Percentiles rank a stretch among this genome's conserved stretches.
Conservation (phyloP, 1,140 invertebrate species). For the Lepidurus arcticus region DNA sequence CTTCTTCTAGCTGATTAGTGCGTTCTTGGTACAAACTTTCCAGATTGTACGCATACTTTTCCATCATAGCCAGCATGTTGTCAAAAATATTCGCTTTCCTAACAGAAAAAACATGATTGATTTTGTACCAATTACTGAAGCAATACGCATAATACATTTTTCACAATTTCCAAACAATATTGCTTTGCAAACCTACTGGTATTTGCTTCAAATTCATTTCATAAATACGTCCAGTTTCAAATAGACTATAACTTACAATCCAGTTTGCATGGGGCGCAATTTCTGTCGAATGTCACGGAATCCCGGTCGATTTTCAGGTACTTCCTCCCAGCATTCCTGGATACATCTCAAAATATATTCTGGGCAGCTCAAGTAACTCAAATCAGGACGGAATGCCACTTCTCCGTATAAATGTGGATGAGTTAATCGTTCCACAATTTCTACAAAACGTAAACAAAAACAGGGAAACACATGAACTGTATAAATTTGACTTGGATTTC, state of each 20-base stretch:
- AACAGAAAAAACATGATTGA: conserved; percentile 34
- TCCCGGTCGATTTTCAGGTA: conserved; percentile 62
- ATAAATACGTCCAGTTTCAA: not conserved
- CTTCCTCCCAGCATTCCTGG: conserved; percentile 69
- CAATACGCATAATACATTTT: not conserved
- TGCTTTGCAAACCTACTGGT: no score
- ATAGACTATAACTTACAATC: conserved; percentile 54
- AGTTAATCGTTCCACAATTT: conserved; percentile 47
- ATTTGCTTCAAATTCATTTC: no score
- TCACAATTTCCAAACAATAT: not conserved
- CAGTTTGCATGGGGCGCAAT: conserved; percentile 69
- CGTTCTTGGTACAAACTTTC: conserved; percentile 73
- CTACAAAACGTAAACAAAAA: conserved; percentile 38
- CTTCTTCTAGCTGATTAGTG: conserved; percentile 69
- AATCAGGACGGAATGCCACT: conserved; percentile 51
- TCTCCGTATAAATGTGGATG: conserved; percentile 42
- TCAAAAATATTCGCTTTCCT: conserved; percentile 80
- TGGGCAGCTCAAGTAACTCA: conserved; percentile 49
- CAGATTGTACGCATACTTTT: conserved; percentile 77
- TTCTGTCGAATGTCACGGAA: conserved; percentile 61
- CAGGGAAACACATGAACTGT: not conserved
- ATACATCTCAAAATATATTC: conserved; percentile 63
- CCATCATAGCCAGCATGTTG: conserved; percentile 79
- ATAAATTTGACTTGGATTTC: not conserved
- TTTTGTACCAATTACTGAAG: not conserved